These are phyloP conservation scores for Caenorhabditis panamensis DNA, from an alignment of 2,888 invertebrate genomes.

Conservation along the genomic window DNA sequence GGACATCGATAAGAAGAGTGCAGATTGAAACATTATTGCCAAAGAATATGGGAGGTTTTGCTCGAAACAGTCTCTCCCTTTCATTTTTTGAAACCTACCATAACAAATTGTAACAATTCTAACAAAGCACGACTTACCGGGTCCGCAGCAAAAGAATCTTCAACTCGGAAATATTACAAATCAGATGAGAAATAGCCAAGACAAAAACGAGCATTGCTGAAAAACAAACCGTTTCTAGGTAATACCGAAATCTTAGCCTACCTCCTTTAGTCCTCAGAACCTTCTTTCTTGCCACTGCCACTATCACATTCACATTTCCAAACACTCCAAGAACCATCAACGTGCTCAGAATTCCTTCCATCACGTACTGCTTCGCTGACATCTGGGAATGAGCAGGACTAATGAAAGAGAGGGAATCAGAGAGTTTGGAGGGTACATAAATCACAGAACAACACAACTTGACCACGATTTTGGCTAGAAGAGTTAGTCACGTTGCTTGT, in stretches of 20 bases:
- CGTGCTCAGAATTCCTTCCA: constrained; percentile 26
- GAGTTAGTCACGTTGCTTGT: background rate
- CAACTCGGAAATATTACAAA: constrained; percentile 43
- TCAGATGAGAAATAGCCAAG: constrained; percentile 37
- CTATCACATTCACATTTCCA: constrained; percentile 46
- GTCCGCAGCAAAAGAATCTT: constrained; percentile 25
- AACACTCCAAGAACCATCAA: constrained; percentile 44
- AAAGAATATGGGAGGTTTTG: constrained; percentile 41
- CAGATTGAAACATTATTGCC: constrained; percentile 44
- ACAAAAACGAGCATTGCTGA: constrained; percentile 47
- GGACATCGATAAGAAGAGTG: constrained; percentile 41
- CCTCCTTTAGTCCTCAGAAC: constrained; percentile 47
- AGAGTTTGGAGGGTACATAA: background rate
- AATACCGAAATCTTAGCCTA: background rate
- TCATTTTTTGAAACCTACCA: constrained; percentile 41
- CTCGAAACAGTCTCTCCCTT: constrained; percentile 38
- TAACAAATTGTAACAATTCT: too few relatives aligned
- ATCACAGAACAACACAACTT: background rate
- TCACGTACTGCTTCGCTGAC: constrained; percentile 24
- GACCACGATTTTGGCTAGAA: background rate
- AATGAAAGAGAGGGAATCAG: background rate
- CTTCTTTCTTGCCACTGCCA: constrained; percentile 44
- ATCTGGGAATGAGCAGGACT: background rate
- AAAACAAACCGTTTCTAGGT: background rate
- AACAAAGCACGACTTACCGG: constrained; percentile 11